Conservation (phyloP, 1,140 invertebrate species). For the Holotrichia oblita region DNA sequence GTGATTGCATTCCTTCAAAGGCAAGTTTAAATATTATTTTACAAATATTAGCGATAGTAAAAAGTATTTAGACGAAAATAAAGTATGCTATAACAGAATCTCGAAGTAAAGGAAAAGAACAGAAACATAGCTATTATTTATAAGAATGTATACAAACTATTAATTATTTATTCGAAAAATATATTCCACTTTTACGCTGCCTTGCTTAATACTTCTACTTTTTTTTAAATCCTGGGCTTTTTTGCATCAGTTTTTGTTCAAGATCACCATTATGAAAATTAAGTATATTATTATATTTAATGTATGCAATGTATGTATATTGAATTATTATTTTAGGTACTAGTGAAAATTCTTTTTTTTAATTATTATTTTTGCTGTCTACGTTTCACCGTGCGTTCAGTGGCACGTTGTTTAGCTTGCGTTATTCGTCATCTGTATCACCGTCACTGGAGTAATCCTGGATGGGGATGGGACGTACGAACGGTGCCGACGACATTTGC, state of each 20-base stretch:
- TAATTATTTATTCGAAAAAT: slow-evolving; percentile 37
- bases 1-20: neutral
- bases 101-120: neutral
- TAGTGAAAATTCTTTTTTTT: slow-evolving; percentile 21
- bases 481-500: slow-evolving; percentile 82
- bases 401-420: slow-evolving; percentile 47
- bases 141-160: neutral
- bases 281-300: slow-evolving; percentile 30
- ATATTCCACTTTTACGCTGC: slow-evolving; percentile 33
- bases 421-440: slow-evolving; percentile 88
- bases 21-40: neutral
- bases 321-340: slow-evolving; percentile 42
- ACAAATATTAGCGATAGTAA: neutral
- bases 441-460: slow-evolving; percentile 88
- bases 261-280: slow-evolving; percentile 37
- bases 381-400: slow-evolving; percentile 41
- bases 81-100: neutral
- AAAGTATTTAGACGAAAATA: neutral
- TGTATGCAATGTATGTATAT: slow-evolving; percentile 13
- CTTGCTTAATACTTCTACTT: slow-evolving; percentile 15
- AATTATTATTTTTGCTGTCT: neutral
- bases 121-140: slow-evolving; percentile 4
- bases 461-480: slow-evolving; percentile 71
- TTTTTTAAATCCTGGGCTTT: neutral
- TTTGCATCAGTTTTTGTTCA: neutral